Conservation (phyloP, 1,140 invertebrate species). For the Drosophila sucinea region DNA sequence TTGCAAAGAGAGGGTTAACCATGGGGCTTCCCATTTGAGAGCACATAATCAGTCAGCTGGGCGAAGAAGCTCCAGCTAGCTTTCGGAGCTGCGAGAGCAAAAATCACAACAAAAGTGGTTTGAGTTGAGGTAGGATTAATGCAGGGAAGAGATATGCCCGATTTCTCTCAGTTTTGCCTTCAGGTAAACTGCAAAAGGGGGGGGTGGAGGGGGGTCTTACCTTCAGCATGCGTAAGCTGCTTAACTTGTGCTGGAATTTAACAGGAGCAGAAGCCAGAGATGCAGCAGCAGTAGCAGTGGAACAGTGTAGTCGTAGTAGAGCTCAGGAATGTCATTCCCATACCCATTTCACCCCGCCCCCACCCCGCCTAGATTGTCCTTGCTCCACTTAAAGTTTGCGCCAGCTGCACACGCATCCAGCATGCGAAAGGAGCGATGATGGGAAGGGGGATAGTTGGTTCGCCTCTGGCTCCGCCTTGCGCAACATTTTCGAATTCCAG, state of each 20-base stretch:
- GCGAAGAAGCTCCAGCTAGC: constrained; percentile 16
- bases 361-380: constrained; percentile 47
- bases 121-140: constrained; percentile 6
- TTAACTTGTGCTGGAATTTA: constrained; percentile 73
- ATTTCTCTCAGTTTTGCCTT: constrained; percentile 29
- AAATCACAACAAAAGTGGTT: constrained; percentile 9
- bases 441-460: constrained; percentile 14
- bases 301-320: constrained; percentile 15
- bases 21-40: constrained; percentile 18
- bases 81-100: not conserved
- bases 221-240: constrained; percentile 68
- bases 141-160: not conserved
- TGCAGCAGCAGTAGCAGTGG: constrained; percentile 10
- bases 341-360: constrained; percentile 13
- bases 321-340: constrained; percentile 57
- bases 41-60: constrained; percentile 51
- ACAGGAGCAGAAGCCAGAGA: constrained; percentile 48
- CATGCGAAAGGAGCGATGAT: constrained; percentile 2
- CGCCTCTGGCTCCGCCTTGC: constrained; percentile 61
- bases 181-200: constrained; percentile 34
- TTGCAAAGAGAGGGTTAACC: constrained; percentile 9
- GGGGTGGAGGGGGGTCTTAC: constrained; percentile 10
- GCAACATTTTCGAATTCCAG: constrained; percentile 76
- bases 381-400: constrained; percentile 68
- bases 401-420: constrained; percentile 66